Evolutionary conservation across 2,113 vertebrate species (phyloP), one percentile per base, ranked within the genome.

Genomic region (Arenaria interpres): DNA sequence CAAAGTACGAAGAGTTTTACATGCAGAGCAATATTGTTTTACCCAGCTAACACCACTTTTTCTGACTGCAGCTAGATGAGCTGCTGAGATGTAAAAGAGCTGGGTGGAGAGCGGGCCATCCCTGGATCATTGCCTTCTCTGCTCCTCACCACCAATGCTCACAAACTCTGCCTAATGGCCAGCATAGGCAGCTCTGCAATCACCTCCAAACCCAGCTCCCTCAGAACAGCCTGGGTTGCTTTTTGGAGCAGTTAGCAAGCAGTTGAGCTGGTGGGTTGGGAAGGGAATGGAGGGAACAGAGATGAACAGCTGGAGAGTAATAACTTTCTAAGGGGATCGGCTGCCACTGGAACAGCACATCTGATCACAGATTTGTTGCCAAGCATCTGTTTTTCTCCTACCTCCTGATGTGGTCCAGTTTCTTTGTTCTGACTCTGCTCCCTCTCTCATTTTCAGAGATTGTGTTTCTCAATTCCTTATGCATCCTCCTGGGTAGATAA

Each of bases 381-480:
- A 94, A 96, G 94, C 59, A 94, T 97, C 77, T 96, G 88, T 90
- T 96, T 94, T 96, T 59, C 56, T 91, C 90, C 71, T 93, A 33
- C 82, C 59, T 95, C 92, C 88, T 77, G 37, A 96, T 80, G 63
- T 63, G 79, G 93, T 85, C 67, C 67, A 76, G 54, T 64, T 97
- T 91, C 75, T 91, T 95, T 85, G 18, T 68, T 91, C 71, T 93
- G 82, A 91, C 54, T 85, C 73, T 90, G 24, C 21, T 93, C 32
- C 22, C 41, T 83, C 33, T 53, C 88, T 94, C 41, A 30, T 93
- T 72, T 90, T 88, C 28, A 16, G 71, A 60, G 22, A 35, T 3
- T 37, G 23, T 66, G 18, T 85, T 92, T 94, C 67, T 92, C 41
- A 50, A 67, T 91, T 33, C 32, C 16, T 83, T 73, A 69, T 54